Base-by-base conservation (phyloP, 2,113 vertebrate species). In the Elephantulus edwardii region DNA sequence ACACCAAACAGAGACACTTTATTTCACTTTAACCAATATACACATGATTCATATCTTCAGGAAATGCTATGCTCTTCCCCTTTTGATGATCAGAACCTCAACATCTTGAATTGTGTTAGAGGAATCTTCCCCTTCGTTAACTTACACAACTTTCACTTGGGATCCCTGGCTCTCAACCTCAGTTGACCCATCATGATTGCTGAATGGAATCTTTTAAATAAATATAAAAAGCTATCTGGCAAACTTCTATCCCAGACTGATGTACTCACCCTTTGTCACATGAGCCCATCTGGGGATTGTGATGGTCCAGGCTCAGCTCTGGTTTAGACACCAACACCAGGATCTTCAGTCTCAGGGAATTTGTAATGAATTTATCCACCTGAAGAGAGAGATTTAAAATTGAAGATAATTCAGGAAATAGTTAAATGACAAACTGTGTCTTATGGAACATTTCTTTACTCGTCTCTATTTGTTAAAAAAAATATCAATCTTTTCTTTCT, bases 401-500 rank as follows among this genome's bases (percentile, higher is more conserved):
- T 52, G 20, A 42, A 77, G 50, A 13, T 0, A 26, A 40, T 42
- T 4, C 38, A 20, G 64, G 44, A 64, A 54, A n/a, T 64, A 66
- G 74, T 85, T 54, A 38, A n/a, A 38, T 75, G 50, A 42, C 38
- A 64, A n/a, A 24, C 28, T 83, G 12, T 33, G 35, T 68, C 77
- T 83, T 78, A 28, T 70, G 78, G 52, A 52, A 35, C 38, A 70
- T 60, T 77, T 72, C 44, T 78, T 71, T 30, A 56, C 13, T 66
- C 56, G 70, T 46, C 38, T 88, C 48, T 54, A 52, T 62, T 38
- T 78, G 62, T 54, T 38, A 72, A 72, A 64, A 84, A 72, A n/a
- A n/a, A n/a, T n/a, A 56, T 74, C 24, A 46, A 78, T 84, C 33
- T 62, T 54, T 54, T 79, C 71, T 84, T 62, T 78, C 48, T 83